Percentiles rank a stretch among this genome's conserved stretches.
Conservation (phyloP, 2,113 vertebrate genomes). For the Bothrops jararaca region DNA sequence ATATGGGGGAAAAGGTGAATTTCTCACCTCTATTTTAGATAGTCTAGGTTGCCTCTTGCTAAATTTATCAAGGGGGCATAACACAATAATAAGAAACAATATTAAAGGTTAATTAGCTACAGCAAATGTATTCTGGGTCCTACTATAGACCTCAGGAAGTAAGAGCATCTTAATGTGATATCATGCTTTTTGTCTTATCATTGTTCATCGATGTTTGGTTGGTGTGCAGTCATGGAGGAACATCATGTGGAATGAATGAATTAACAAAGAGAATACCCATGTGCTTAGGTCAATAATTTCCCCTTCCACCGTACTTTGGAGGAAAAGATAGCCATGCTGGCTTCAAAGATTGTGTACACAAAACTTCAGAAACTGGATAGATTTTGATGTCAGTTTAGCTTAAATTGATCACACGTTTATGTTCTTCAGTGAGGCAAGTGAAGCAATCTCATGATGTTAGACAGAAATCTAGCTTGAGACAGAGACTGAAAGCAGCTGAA, state of each 20-base stretch:
- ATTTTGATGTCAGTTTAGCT: not conserved
- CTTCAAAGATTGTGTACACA: not conserved
- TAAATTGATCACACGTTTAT: not conserved
- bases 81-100: not conserved
- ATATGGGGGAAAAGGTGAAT: not conserved
- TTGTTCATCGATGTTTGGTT: not conserved
- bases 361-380: not conserved
- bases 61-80: not conserved
- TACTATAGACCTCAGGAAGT: not conserved
- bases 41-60: not conserved
- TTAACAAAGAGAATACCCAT: not conserved
- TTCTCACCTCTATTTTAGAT: not conserved
- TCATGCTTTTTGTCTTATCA: not conserved
- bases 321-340: not conserved
- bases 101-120: not conserved
- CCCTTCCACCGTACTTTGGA: not conserved
- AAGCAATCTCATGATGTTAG: not conserved
- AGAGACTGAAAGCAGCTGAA: not conserved
- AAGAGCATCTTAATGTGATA: not conserved
- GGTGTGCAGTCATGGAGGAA: not conserved
- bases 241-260: not conserved
- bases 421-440: not conserved
- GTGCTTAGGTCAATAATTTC: not conserved
- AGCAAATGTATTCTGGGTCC: not conserved
- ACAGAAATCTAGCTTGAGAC: not conserved